Percentiles rank a stretch among this genome's conserved stretches.
Conservation (phyloP, 1,140 invertebrate genomes). For the Amphibalanus amphitrite region DNA sequence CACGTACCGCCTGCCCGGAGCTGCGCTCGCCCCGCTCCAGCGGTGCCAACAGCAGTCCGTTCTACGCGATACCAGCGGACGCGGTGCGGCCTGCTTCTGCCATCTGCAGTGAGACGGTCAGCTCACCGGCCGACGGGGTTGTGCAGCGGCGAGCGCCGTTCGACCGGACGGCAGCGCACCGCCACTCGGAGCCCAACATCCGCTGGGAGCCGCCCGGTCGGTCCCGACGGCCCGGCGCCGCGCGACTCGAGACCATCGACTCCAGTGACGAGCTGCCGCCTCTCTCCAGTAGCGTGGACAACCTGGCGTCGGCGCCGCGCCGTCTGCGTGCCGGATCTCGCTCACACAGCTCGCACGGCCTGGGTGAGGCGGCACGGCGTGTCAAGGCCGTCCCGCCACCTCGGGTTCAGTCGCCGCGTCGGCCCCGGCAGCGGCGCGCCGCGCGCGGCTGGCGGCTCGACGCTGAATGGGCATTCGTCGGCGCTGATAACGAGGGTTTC, state of each 20-base stretch:
- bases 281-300: too few species aligned
- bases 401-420: conserved; percentile 26
- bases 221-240: too few species aligned
- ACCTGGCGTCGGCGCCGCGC: too few species aligned
- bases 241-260: too few species aligned
- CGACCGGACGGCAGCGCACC: conserved; percentile 21
- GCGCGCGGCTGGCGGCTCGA: conserved; percentile 11
- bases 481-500: conserved; percentile 12
- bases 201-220: not conserved
- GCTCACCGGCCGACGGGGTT: not conserved
- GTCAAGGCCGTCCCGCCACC: conserved; percentile 54
- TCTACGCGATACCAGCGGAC: conserved; percentile 82
- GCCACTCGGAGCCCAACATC: conserved; percentile 31
- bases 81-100: conserved; percentile 40
- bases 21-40: too few species aligned
- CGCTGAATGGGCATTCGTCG: conserved; percentile 15
- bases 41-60: conserved; percentile 45
- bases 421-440: conserved; percentile 4
- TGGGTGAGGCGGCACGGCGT: conserved; percentile 16
- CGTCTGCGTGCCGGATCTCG: too few species aligned
- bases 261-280: too few species aligned
- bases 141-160: not conserved
- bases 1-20: too few species aligned
- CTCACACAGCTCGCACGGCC: too few species aligned
- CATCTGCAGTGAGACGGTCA: too few species aligned